phyloP scores from a whole-genome alignment of 2,113 vertebrate genomes.

The Puntigrus tetrazona region DNA sequence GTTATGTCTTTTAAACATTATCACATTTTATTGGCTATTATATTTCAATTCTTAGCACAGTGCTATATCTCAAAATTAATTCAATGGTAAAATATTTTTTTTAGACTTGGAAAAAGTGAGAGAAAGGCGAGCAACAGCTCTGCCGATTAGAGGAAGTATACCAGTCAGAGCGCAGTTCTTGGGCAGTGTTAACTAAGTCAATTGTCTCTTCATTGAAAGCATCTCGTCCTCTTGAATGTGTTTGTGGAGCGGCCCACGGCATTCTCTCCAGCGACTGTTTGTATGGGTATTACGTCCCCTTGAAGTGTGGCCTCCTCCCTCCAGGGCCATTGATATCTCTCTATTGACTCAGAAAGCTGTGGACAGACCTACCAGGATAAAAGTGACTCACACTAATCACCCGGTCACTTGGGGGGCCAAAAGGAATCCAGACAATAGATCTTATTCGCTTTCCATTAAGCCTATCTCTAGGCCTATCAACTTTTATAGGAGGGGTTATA shows the following conservation, averaged over 20 bases:
- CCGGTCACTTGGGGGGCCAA: slow-evolving; percentile 30
- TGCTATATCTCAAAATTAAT: not conserved
- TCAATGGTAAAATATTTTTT: not conserved
- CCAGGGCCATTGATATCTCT: slow-evolving; percentile 52
- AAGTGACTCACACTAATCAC: slow-evolving; percentile 54
- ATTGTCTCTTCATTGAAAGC: slow-evolving; percentile 54
- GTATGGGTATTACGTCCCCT: slow-evolving; percentile 55
- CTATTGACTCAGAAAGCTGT: slow-evolving; percentile 53
- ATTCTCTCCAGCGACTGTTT: slow-evolving; percentile 53
- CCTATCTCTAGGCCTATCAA: slow-evolving; percentile 20
- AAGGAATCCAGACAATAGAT: slow-evolving; percentile 47
- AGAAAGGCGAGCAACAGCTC: not conserved
- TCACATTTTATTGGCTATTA: not conserved
- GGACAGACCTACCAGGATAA: slow-evolving; percentile 55
- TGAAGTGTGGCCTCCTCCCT: slow-evolving; percentile 56
- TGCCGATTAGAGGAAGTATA: slow-evolving; percentile 24
- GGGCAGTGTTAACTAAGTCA: slow-evolving; percentile 51
- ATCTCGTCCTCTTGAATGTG: slow-evolving; percentile 55
- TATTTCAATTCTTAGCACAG: not conserved
- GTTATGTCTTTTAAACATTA: not conserved
- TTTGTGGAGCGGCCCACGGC: slow-evolving; percentile 42
- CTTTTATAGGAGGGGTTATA: slow-evolving; percentile 6
- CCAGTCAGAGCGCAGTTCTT: slow-evolving; percentile 35
- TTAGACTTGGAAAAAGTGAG: not conserved
- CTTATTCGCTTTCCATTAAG: slow-evolving; percentile 39